phyloP scores from a whole-genome alignment of 1,140 invertebrate species.

The Drosophila sp. region DNA sequence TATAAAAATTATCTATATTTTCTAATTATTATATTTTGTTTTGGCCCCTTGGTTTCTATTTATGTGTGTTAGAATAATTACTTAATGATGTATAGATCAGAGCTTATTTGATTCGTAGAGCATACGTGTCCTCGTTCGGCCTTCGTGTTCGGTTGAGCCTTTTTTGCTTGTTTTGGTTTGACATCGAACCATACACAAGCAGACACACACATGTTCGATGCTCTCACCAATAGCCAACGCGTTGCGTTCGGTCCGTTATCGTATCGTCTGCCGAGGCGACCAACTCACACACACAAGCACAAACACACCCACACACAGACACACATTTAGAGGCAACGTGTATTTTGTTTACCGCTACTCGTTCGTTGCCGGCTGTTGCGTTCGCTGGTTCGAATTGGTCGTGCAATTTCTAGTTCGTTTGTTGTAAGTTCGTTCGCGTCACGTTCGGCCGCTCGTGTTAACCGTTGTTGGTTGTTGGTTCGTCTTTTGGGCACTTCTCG shows the following conservation, averaged over 20 bases:
- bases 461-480: constrained; percentile 42
- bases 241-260: constrained; percentile 47
- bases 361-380: constrained; percentile 74
- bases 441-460: constrained; percentile 38
- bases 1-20: neutral
- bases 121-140: constrained; percentile 48
- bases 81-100: constrained; percentile 26
- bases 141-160: constrained; percentile 20
- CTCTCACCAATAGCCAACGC: constrained; percentile 52
- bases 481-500: constrained; percentile 64
- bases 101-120: constrained; percentile 52
- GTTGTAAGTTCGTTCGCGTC: constrained; percentile 63
- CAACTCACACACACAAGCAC: constrained; percentile 40
- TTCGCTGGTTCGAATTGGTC: constrained; percentile 76
- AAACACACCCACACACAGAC: constrained; percentile 25
- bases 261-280: constrained; percentile 39
- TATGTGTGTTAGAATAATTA: neutral
- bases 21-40: too few relatives aligned
- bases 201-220: constrained; percentile 66
- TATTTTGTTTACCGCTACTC: constrained; percentile 77
- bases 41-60: neutral
- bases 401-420: constrained; percentile 46
- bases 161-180: constrained; percentile 62
- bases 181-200: constrained; percentile 52
- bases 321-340: constrained; percentile 40